Evolutionary conservation across 2,888 invertebrate species (phyloP).

Genomic region (Leucophora obtusa): DNA sequence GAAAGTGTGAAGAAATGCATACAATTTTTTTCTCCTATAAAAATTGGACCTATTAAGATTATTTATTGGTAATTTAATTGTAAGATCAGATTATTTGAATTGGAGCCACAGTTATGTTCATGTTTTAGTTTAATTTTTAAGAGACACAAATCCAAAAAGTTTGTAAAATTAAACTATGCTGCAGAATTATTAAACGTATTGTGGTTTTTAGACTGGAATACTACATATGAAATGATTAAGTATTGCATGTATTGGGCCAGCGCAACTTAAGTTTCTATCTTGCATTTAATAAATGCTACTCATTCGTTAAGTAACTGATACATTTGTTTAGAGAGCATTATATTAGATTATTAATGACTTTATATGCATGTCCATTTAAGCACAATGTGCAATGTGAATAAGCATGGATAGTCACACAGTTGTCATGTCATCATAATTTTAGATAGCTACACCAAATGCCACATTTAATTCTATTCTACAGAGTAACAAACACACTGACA

Average conservation of each 20-base stretch:
- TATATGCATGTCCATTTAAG: constrained; percentile 25
- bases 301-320: constrained; percentile 56
- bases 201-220: background rate
- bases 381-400: constrained; percentile 30
- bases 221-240: constrained; percentile 9
- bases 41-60: no score
- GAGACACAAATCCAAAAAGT: no score
- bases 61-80: no score
- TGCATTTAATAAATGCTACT: constrained; percentile 58
- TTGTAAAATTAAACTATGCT: no score
- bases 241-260: constrained; percentile 41
- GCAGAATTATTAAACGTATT: no score
- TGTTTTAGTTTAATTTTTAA: no score
- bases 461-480: constrained; percentile 43
- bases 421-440: constrained; percentile 63
- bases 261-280: constrained; percentile 43
- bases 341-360: background rate
- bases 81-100: no score
- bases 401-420: constrained; percentile 44
- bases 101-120: no score
- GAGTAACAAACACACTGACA: background rate
- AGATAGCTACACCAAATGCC: constrained; percentile 53
- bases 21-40: no score
- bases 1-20: no score
- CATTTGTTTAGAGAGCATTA: constrained; percentile 18